Conservation (phyloP, 2,113 vertebrate genomes). For the Illadopsis cleaveri region DNA sequence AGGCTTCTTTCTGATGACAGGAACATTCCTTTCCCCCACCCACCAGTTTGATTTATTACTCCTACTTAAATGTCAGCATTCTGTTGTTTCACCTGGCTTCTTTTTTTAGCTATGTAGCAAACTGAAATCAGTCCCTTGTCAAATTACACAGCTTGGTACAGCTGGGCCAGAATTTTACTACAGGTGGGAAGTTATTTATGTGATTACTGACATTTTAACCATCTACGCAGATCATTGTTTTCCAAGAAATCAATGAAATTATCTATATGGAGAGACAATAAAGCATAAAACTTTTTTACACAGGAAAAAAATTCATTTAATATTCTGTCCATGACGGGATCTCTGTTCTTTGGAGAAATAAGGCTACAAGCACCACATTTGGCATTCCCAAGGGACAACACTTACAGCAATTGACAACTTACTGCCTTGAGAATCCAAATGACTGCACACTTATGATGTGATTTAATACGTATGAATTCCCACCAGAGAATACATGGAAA, state of each 20-base stretch:
- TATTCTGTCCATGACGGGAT: neutral
- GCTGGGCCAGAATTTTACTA: neutral
- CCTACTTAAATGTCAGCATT: constrained; percentile 16
- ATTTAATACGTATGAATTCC: neutral
- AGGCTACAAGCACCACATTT: neutral
- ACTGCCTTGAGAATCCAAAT: neutral
- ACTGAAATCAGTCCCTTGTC: constrained; percentile 3
- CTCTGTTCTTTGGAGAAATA: neutral
- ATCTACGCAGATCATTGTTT: neutral
- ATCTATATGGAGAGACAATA: neutral
- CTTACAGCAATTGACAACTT: neutral
- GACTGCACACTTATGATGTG: neutral
- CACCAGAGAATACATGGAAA: neutral
- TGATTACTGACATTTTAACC: neutral
- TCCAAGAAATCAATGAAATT: neutral
- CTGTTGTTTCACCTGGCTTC: constrained; percentile 46
- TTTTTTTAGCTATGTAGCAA: constrained; percentile 9
- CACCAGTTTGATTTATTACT: constrained; percentile 45
- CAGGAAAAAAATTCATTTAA: too few relatives aligned
- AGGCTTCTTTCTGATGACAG: neutral
- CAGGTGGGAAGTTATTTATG: neutral
- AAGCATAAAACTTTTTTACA: too few relatives aligned
- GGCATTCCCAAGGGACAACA: neutral
- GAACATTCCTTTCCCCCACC: constrained; percentile 31
- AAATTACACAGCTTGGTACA: neutral